Evolutionary conservation across 2,113 vertebrate genomes (phyloP), one percentile per base, ranked within the genome.

Genomic region (Coregonus clupeaformis): DNA sequence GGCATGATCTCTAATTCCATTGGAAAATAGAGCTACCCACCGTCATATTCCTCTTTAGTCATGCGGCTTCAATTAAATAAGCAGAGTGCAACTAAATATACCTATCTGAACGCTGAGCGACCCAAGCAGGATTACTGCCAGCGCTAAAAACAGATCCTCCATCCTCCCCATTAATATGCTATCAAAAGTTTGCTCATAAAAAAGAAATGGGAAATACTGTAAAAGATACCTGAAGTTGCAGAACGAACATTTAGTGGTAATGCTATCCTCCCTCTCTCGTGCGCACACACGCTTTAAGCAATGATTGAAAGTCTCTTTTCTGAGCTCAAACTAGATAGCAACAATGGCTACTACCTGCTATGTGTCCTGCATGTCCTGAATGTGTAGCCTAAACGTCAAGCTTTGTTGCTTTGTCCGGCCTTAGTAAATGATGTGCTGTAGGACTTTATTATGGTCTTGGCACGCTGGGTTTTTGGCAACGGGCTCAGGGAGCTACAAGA

Each of bases 361-460:
- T 7, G n/a, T 52, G 20, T 22, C 57, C n/a, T 60, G 20, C n/a
- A 16, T 52, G 16, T 22, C 20, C 20, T n/a, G 1, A 22, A 20
- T n/a, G 14, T 67, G 29, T 27, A 30, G 29, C 16, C 29, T 30
- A 2, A 60, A 77, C 78, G 79, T 84, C 84, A 78, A 77, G 79
- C 82, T 80, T 88, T 83, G 45, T 70, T 81, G 79, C 82, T 82
- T 88, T 83, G 45, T 71, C 82, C 79, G 60, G 82, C 82, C 84
- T 89, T 90, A 85, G 90, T 90, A 89, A 91, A 88, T 82, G 81
- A 85, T 89, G 86, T 86, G 82, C 82, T 85, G 73, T 63, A 68
- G 29, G 7, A 22, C 62, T 74, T 77, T 86, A 65, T 77, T 79
- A 14, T 52, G 49, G 86, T 89, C 87, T 81, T 79, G 81, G 87